These are phyloP conservation scores for Bombus breviceps DNA, from an alignment of 1,140 invertebrate species.

Conservation along the genomic window DNA sequence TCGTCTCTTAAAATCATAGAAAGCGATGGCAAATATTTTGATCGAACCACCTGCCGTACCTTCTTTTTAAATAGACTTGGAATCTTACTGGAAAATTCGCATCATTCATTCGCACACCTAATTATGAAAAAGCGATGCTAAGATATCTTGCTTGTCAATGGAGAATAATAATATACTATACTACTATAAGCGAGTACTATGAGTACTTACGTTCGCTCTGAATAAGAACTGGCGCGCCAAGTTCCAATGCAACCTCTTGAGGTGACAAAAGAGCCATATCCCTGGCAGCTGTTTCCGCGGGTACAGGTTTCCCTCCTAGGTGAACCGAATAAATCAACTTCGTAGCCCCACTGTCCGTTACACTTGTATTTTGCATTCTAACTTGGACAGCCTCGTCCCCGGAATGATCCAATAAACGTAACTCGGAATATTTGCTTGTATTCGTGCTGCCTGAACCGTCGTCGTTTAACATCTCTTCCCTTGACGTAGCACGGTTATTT, in stretches of 20 bases:
- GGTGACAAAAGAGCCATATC: slow-evolving; percentile 90
- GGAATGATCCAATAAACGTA: slow-evolving; percentile 51
- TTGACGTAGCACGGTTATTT: not conserved
- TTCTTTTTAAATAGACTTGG: no score
- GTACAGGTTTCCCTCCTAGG: slow-evolving; percentile 89
- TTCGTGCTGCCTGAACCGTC: not conserved
- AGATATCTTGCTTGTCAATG: no score
- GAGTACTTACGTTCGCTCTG: slow-evolving; percentile 90
- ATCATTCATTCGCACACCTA: no score
- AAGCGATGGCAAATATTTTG: no score
- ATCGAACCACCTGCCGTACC: no score
- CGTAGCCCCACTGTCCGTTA: slow-evolving; percentile 69
- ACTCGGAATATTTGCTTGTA: slow-evolving; percentile 27
- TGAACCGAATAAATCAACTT: slow-evolving; percentile 89
- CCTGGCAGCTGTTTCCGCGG: slow-evolving; percentile 89
- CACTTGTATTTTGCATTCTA: slow-evolving; percentile 79
- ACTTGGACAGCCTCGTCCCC: slow-evolving; percentile 76
- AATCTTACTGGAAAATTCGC: no score
- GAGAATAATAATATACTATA: no score
- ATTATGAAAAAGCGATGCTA: no score
- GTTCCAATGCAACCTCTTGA: slow-evolving; percentile 88
- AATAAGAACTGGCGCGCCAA: slow-evolving; percentile 89
- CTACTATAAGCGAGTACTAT: no score
- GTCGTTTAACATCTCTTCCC: not conserved
- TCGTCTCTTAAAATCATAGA: no score